Evolutionary conservation across 1,140 invertebrate genomes (phyloP), one percentile per base, ranked within the genome.

Genomic region (Homalodisca vitripennis): DNA sequence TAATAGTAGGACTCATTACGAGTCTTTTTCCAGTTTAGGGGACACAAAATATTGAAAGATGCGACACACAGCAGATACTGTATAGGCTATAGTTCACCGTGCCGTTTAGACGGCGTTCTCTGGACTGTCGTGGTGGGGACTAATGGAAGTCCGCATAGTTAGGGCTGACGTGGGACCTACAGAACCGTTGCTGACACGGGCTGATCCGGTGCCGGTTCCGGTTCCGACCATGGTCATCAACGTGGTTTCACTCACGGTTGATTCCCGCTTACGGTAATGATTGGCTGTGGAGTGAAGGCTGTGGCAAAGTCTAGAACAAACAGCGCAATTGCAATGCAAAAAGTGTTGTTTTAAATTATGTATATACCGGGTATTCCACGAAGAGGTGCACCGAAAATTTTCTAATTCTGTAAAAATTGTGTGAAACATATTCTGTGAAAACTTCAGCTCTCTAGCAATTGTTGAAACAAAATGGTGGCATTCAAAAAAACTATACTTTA

Each of bases 241-340:
- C 0, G 88, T 90, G 1, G 86, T 85, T 75, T 89, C 88, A 51
- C 87, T 89, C 1, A 86, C 85, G 13, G 86, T 87, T 0, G 88
- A 89, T 77, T 89, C 87, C 10, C 88, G 77, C 76, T 89, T 90
- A 72, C 80, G 79, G 73, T 84, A 84, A 29, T 26, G 17, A 12
- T n/a, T 34, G 17, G 27, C 14, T 2, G 55, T 24, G 2, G 55
- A 60, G 26, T 60, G 14, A 22, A 60, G 14, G 14, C 14, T 60
- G 14, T 60, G 55, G 26, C 55, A 60, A 2, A 60, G 27, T 6
- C 55, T 60, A 26, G 13, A 60, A 29, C 2, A 60, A 6, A 53
- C 6, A 17, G 34, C 34, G 34, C 34, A 17, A 41, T 6, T 41
- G 34, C 34, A 17, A 41, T 10, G 6, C 17, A 17, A 41, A 41